Conservation (phyloP, 2,888 invertebrate species). For the Cheilosia grossa region DNA sequence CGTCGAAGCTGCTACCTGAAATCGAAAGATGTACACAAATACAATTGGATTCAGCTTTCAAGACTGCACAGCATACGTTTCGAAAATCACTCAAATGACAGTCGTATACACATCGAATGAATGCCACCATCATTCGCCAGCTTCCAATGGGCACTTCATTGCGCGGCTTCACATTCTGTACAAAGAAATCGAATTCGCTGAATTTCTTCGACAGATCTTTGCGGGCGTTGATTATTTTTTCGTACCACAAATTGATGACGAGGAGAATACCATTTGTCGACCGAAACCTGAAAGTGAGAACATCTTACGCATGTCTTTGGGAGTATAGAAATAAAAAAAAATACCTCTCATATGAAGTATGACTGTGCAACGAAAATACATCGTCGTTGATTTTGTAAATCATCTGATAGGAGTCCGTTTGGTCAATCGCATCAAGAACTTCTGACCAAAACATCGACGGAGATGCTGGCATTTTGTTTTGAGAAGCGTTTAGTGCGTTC, state of each 20-base stretch:
- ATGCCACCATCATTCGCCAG: slow-evolving; percentile 76
- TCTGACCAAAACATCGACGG: slow-evolving; percentile 28
- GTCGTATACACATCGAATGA: slow-evolving; percentile 79
- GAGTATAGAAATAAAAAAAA: not conserved
- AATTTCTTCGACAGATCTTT: slow-evolving; percentile 76
- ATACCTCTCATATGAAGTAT: slow-evolving; percentile 39
- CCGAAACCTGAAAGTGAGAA: slow-evolving; percentile 36
- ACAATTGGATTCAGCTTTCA: not conserved
- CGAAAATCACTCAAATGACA: slow-evolving; percentile 81
- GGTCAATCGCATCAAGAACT: slow-evolving; percentile 58
- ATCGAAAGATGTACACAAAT: not conserved
- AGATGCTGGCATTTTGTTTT: slow-evolving; percentile 37
- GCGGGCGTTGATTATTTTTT: slow-evolving; percentile 75
- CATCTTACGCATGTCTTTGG: not conserved
- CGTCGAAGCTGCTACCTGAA: slow-evolving; percentile 5
- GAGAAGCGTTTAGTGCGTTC: slow-evolving; percentile 3
- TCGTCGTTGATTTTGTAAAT: slow-evolving; percentile 79
- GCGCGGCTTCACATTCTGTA: slow-evolving; percentile 77
- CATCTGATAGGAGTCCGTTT: slow-evolving; percentile 67
- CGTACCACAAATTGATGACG: slow-evolving; percentile 79
- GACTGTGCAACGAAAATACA: slow-evolving; percentile 45
- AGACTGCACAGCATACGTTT: slow-evolving; percentile 65
- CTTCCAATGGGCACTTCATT: slow-evolving; percentile 73
- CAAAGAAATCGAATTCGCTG: slow-evolving; percentile 76
- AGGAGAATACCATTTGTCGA: slow-evolving; percentile 67